Base-by-base conservation (phyloP, 2,797 vertebrate genomes). In the Vultur gryphus region DNA sequence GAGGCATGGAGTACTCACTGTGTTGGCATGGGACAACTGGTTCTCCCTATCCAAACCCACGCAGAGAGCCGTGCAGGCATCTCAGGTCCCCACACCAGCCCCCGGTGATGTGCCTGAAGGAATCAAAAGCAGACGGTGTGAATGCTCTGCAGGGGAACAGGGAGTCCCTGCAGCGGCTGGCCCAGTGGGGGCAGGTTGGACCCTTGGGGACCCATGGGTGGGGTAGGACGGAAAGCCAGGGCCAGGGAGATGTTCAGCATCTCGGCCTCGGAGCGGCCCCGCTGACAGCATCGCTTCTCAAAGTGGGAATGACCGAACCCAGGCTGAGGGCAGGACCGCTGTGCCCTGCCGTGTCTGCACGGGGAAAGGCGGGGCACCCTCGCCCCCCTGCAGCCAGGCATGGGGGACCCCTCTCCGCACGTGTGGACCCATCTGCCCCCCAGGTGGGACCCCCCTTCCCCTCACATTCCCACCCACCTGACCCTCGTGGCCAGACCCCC, bases 311-410 rank as follows among this genome's bases (percentile, higher is more conserved):
- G 5, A 28, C 46, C 3, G 2, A 46, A 6, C 17, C 8, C 48
- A 4, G 73, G 52, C 17, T 55, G 72, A n/a, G 78, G 55, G 41
- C 76, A 66, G 64, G 23, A 37, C 35, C 3, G 6, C n/a, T 7
- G 54, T 31, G 41, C 18, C 55, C 39, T 23, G 37, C 44, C 4
- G 0, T 26, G 23, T 16, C 29, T 39, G n/a, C 43, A 11, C 0
- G 2, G 59, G 13, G 41, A 29, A 15, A 31, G 24, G 49, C 65
- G 5, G 25, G 11, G 8, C 59, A 39, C 6, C 31, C 51, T 12
- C 4, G 0, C 3, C 3, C 33, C n/a, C 6, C n/a, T 9, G 0
- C 44, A 39, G 33, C 35, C 18, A 10, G 58, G 15, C 3, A 1
- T 15, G 21, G 21, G 43, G 37, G 39, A 11, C 10, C 20, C 29